Conservation (phyloP, 1,140 invertebrate genomes). For the Lanistes nyassanus region DNA sequence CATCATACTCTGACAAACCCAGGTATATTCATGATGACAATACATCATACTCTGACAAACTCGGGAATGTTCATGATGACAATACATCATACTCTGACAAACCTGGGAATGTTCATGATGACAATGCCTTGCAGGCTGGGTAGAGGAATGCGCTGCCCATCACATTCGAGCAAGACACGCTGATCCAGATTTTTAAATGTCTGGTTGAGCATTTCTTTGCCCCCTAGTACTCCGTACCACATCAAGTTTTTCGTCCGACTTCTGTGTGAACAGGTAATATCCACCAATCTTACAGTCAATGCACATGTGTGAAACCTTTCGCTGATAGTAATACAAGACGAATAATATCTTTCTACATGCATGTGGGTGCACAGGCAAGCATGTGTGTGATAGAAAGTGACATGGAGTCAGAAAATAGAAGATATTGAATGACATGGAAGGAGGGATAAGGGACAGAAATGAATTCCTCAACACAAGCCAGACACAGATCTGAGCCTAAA, state of each 20-base stretch:
- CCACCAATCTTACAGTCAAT: neutral
- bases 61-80: conserved; percentile 97
- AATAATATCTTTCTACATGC: too few relatives aligned
- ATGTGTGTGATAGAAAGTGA: too few relatives aligned
- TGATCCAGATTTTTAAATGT: conserved; percentile 98
- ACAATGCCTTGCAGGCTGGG: conserved; percentile 96
- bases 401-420: too few relatives aligned
- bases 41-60: conserved; percentile 30
- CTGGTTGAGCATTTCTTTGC: conserved; percentile 83
- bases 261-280: conserved; percentile 36
- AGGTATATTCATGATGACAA: conserved; percentile 9
- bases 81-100: conserved; percentile 88
- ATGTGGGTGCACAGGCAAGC: too few relatives aligned
- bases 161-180: conserved; percentile 87
- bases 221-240: conserved; percentile 96
- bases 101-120: conserved; percentile 94
- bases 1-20: conserved; percentile 9
- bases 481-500: too few relatives aligned
- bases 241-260: conserved; percentile 93
- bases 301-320: neutral
- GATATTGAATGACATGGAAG: too few relatives aligned
- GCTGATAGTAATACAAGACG: too few relatives aligned
- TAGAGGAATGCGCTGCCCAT: conserved; percentile 89
- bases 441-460: too few relatives aligned
- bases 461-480: too few relatives aligned